Conservation (phyloP, 2,888 invertebrate species). For the Hanleya hanleyi region DNA sequence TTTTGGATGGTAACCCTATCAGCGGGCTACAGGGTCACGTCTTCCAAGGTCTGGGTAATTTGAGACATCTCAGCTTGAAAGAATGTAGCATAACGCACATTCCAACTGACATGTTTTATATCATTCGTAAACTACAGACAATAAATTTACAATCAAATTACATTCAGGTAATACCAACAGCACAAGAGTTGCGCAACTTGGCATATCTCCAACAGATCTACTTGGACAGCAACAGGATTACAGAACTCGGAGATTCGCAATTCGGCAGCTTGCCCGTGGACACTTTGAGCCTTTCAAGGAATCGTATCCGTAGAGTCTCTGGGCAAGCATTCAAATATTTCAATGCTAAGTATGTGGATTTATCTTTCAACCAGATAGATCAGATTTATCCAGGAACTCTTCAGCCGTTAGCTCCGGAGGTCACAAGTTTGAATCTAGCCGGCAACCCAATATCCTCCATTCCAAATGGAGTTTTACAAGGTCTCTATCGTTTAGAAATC, state of each 20-base stretch:
- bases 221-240: constrained; percentile 50
- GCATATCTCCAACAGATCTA: constrained; percentile 42
- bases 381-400: constrained; percentile 41
- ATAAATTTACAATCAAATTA: constrained; percentile 55
- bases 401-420: constrained; percentile 42
- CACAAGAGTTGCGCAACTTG: constrained; percentile 40
- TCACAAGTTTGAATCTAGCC: constrained; percentile 48
- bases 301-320: constrained; percentile 45
- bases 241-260: constrained; percentile 38
- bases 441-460: constrained; percentile 48
- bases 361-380: constrained; percentile 54
- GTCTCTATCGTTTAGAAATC: constrained; percentile 46
- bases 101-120: constrained; percentile 47
- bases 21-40: constrained; percentile 40
- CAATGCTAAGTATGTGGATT: constrained; percentile 45
- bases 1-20: constrained; percentile 50
- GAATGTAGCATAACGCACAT: constrained; percentile 47
- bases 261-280: constrained; percentile 52
- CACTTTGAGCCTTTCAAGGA: constrained; percentile 50
- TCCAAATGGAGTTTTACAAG: constrained; percentile 39
- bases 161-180: constrained; percentile 42
- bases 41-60: constrained; percentile 48
- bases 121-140: constrained; percentile 37
- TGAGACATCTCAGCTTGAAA: constrained; percentile 44
- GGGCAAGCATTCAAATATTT: constrained; percentile 39